A percentile compares a stretch with the other conserved stretches of the same genome.
Evolutionary conservation across 2,888 invertebrate genomes (phyloP).

Genomic region (Spicauda simplicius): DNA sequence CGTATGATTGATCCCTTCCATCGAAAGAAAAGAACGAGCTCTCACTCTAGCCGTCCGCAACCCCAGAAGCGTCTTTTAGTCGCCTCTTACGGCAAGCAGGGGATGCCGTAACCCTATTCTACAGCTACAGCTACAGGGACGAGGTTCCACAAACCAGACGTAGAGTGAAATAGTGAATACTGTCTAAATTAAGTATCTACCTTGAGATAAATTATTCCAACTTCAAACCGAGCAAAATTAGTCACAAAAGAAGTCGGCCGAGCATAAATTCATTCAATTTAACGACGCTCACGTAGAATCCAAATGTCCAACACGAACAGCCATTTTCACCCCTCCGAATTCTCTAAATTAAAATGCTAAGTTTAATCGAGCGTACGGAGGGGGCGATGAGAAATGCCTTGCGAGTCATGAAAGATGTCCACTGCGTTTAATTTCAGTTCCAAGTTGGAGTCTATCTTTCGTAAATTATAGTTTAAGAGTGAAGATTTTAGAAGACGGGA

Average conservation of each 20-base stretch:
- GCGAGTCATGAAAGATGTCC: conserved; percentile 50
- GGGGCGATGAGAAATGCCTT: conserved; percentile 28
- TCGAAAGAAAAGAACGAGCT: too few relatives aligned
- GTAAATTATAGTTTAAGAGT: neutral
- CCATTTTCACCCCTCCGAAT: conserved; percentile 33
- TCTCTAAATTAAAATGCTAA: conserved; percentile 34
- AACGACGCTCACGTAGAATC: conserved; percentile 25
- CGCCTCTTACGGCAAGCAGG: too few relatives aligned
- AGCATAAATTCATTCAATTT: conserved; percentile 28
- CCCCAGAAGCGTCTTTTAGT: too few relatives aligned
- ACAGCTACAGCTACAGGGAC: too few relatives aligned
- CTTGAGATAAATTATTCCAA: too few relatives aligned
- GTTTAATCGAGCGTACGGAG: conserved; percentile 34
- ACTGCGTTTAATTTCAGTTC: conserved; percentile 39
- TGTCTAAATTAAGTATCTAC: too few relatives aligned
- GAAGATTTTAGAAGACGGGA: too few relatives aligned
- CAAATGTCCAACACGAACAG: conserved; percentile 31
- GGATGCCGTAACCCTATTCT: too few relatives aligned
- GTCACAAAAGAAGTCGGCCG: neutral
- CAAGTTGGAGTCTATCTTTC: neutral
- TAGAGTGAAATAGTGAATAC: too few relatives aligned
- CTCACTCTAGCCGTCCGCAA: too few relatives aligned
- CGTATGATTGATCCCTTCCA: too few relatives aligned
- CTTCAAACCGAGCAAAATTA: neutral
- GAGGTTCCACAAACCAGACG: too few relatives aligned